phyloP scores from a whole-genome alignment of 2,797 vertebrate genomes.

The Xyrichtys novacula region DNA sequence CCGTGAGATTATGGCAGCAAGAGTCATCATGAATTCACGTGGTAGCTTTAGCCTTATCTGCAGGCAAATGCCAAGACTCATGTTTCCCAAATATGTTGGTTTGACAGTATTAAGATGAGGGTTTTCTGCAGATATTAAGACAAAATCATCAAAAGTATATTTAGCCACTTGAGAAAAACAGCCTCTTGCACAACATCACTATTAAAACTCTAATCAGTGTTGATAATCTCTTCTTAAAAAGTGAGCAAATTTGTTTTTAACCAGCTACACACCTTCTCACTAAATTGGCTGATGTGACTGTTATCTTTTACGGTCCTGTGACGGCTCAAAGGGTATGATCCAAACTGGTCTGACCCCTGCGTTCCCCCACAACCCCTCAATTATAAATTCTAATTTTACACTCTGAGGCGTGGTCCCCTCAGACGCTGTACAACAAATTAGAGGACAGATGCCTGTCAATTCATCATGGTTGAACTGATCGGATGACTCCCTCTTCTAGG shows the following conservation, averaged over 20 bases:
- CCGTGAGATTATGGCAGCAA: background rate
- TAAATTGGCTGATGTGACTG: constrained; percentile 44
- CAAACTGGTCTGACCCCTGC: constrained; percentile 44
- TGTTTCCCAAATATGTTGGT: background rate
- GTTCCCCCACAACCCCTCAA: constrained; percentile 55
- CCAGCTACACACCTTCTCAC: background rate
- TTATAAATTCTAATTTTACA: constrained; percentile 79
- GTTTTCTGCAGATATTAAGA: too few species aligned
- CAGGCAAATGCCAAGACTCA: background rate
- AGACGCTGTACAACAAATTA: constrained; percentile 70
- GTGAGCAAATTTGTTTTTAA: too few species aligned
- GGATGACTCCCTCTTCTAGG: constrained; percentile 30
- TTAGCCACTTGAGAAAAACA: too few species aligned
- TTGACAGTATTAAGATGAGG: background rate
- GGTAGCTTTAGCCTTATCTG: constrained; percentile 10
- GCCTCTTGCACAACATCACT: too few species aligned
- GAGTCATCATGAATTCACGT: background rate
- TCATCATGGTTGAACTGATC: constrained; percentile 31
- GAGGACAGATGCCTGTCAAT: constrained; percentile 65
- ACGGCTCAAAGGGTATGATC: constrained; percentile 51
- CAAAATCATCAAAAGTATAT: too few species aligned
- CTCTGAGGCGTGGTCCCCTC: constrained; percentile 60
- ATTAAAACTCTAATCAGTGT: too few species aligned
- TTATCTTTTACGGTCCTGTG: constrained; percentile 53
- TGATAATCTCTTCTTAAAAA: too few species aligned